Evolutionary conservation across 2,888 invertebrate genomes (phyloP), one percentile per base, ranked within the genome.

Genomic region (Hydriomena furcata): DNA sequence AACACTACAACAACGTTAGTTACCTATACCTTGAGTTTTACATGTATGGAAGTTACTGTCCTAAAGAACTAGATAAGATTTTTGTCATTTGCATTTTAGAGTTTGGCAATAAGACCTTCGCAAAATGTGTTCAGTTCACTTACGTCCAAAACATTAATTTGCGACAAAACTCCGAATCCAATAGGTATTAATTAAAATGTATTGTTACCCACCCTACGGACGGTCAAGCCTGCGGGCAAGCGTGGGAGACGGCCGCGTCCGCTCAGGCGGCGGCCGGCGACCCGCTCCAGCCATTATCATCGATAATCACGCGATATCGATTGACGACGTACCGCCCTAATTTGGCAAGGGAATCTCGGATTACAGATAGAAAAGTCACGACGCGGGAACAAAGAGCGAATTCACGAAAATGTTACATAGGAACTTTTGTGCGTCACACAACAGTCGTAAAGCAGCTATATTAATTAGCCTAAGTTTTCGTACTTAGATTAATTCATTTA

Each of bases 291-390:
- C 75, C 77, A 81, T 84, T 82, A 85, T 84, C 70, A 69, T 76
- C 84, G 82, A 85, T 86, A 82, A 87, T 84, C 85, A 85, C 84
- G 83, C 81, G 75, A 84, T 87, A 86, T 85, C 82, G 84, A 86
- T 82, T 48, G 50, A 34, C 45, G 58, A 63, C 60, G 58, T 59
- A 32, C 52, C 50, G 50, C 63, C 60, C 62, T 65, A 65, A 65
- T 65, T 55, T 55, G 45, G 36, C 52, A 41, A 49, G 54, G 52
- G 55, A 52, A 46, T 48, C 50, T 54, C 47, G 42, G 50, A 45
- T 58, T 55, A 53, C 49, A 2, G 25, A 23, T 30, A 34, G 13
- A 43, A 38, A 27, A 25, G 11, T 23, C 13, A 10, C 21, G 31
- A 13, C 10, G 24, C 17, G 32, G n/a, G n/a, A 31, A 41, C 31